A percentile compares a stretch with the other conserved stretches of the same genome.
Evolutionary conservation across 2,113 vertebrate species (phyloP).

Genomic region (Pluvianellus socialis): DNA sequence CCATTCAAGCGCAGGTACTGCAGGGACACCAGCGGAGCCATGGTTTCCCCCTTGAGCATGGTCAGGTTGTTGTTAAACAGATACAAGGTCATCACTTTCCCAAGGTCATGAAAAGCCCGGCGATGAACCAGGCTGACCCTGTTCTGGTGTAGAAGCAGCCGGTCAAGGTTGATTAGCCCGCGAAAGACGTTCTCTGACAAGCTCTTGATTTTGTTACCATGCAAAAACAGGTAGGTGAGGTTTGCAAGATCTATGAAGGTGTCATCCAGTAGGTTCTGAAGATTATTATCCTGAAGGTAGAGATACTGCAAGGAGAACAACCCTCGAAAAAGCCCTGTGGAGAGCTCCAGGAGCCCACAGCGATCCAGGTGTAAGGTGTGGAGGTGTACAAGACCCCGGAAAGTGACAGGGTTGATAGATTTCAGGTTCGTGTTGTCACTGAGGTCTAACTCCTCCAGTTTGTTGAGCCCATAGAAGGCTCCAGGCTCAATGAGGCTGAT

Average conservation of each 20-base stretch:
- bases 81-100: constrained; percentile 92
- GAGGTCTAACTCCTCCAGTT: constrained; percentile 94
- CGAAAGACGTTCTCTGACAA: constrained; percentile 92
- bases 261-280: constrained; percentile 88
- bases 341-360: constrained; percentile 91
- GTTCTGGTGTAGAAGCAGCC: constrained; percentile 94
- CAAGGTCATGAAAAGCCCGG: constrained; percentile 87
- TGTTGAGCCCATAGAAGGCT: constrained; percentile 88
- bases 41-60: constrained; percentile 85
- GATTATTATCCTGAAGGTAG: constrained; percentile 94
- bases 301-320: constrained; percentile 94
- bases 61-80: constrained; percentile 97
- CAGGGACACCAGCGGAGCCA: constrained; percentile 86
- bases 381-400: constrained; percentile 88
- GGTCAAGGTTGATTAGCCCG: constrained; percentile 89
- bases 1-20: constrained; percentile 95
- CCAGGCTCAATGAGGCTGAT: constrained; percentile 90
- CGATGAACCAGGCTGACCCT: constrained; percentile 84
- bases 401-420: constrained; percentile 87
- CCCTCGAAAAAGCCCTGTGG: constrained; percentile 88
- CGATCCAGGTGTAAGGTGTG: constrained; percentile 94
- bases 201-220: constrained; percentile 93
- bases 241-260: constrained; percentile 95
- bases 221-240: constrained; percentile 95
- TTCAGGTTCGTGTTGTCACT: constrained; percentile 93